Evolutionary conservation across 2,888 invertebrate species (phyloP).

Genomic region (Drosophila demipolita): DNA sequence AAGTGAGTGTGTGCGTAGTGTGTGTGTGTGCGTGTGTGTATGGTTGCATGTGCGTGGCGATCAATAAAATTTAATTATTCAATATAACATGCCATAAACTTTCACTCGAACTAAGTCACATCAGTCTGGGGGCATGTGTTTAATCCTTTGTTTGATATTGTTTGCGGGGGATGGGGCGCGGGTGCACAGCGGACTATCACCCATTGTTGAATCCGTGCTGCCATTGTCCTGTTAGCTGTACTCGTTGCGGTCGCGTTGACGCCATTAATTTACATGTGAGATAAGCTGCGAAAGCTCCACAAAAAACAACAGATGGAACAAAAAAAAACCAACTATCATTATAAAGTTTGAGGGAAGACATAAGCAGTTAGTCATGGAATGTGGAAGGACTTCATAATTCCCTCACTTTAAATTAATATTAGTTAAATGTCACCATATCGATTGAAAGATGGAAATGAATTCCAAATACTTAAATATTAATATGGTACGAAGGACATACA

Average conservation of each 20-base stretch:
- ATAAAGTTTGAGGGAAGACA: background rate
- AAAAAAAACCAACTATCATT: slow-evolving; percentile 2
- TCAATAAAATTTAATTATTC: slow-evolving; percentile 83
- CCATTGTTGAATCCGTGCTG: slow-evolving; percentile 12
- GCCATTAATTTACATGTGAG: slow-evolving; percentile 78
- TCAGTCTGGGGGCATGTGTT: slow-evolving; percentile 44
- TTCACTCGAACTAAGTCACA: slow-evolving; percentile 53
- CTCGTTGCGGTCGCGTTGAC: slow-evolving; percentile 46
- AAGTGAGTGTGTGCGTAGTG: slow-evolving; percentile 1
- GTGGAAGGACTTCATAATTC: background rate
- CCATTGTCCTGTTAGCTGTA: slow-evolving; percentile 13
- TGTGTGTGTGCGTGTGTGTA: slow-evolving; percentile 16
- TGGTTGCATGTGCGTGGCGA: slow-evolving; percentile 49
- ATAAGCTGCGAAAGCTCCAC: slow-evolving; percentile 53
- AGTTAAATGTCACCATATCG: slow-evolving; percentile 1
- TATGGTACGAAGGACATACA: background rate
- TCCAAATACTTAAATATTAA: background rate
- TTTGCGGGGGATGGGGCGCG: background rate
- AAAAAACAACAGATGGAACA: background rate
- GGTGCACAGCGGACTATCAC: slow-evolving; percentile 7
- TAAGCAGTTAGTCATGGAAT: background rate
- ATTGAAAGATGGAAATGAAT: background rate
- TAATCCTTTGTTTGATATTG: slow-evolving; percentile 58
- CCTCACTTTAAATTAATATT: background rate
- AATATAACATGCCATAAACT: slow-evolving; percentile 69